Evolutionary conservation across 2,888 invertebrate species (phyloP).

Genomic region (Melanostoma mellinum): DNA sequence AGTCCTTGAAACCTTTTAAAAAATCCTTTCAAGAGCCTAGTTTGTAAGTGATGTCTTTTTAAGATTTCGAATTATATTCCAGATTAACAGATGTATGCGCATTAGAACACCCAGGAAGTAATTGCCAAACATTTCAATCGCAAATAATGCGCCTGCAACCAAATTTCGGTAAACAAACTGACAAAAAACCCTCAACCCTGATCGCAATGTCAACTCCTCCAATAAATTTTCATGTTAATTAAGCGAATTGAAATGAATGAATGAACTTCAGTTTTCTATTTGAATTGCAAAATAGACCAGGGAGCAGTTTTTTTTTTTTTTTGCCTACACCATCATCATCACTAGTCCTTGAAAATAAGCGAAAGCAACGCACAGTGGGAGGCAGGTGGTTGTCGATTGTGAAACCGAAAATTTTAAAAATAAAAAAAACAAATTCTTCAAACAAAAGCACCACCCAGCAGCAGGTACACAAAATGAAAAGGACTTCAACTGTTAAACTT

Average conservation of each 20-base stretch:
- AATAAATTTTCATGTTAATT: constrained; percentile 58
- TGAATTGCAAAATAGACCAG: constrained; percentile 40
- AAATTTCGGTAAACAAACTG: neutral
- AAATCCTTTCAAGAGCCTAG: constrained; percentile 27
- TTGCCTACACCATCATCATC: constrained; percentile 15
- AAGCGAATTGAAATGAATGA: constrained; percentile 66
- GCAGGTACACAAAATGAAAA: constrained; percentile 45
- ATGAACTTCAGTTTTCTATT: constrained; percentile 52
- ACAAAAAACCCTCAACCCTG: constrained; percentile 9
- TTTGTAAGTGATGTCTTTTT: constrained; percentile 36
- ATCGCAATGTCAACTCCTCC: constrained; percentile 55
- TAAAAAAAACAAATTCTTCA: constrained; percentile 35
- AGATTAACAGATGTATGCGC: constrained; percentile 45
- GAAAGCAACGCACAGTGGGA: constrained; percentile 31
- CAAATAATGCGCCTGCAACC: constrained; percentile 4
- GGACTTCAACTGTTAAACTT: constrained; percentile 20
- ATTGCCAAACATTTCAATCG: constrained; percentile 40
- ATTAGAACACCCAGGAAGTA: neutral
- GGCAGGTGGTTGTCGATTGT: constrained; percentile 28
- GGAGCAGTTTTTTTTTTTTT: neutral
- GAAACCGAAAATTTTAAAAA: constrained; percentile 30
- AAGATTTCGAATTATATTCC: neutral
- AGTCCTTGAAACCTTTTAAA: neutral
- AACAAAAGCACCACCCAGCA: constrained; percentile 42
- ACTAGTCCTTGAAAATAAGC: constrained; percentile 34